Evolutionary conservation across 2,113 vertebrate genomes (phyloP).

Genomic region (Prunella fulvescens): DNA sequence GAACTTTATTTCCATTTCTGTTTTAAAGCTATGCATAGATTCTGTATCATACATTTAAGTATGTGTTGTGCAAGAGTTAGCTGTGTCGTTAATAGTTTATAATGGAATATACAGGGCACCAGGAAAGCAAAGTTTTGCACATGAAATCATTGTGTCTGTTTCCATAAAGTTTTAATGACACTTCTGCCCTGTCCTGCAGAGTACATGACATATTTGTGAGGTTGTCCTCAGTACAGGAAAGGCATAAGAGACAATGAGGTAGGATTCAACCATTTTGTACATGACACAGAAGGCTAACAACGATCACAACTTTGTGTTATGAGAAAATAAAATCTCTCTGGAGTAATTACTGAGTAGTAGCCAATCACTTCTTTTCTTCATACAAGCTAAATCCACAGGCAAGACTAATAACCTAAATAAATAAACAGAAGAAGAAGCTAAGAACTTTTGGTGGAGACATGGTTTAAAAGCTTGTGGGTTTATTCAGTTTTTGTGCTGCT

Average conservation of each 20-base stretch:
- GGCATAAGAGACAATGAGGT: neutral
- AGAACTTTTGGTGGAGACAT: neutral
- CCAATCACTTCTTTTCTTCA: neutral
- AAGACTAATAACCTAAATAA: neutral
- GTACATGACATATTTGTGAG: neutral
- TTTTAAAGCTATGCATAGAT: neutral
- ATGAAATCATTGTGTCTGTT: neutral
- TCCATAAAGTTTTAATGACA: neutral
- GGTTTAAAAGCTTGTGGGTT: neutral
- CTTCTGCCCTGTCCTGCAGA: neutral
- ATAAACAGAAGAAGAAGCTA: neutral
- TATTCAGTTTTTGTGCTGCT: neutral
- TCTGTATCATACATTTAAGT: neutral
- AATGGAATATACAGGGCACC: neutral
- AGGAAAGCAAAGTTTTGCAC: neutral
- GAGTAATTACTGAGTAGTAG: neutral
- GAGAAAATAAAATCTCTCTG: neutral
- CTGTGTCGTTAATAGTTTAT: neutral
- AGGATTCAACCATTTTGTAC: neutral
- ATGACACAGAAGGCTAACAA: neutral
- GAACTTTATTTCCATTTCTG: neutral
- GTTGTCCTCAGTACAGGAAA: neutral
- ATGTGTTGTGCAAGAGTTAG: neutral
- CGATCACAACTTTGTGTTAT: neutral
- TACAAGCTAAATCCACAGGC: neutral